Evolutionary conservation across 2,888 invertebrate genomes (phyloP), one percentile per base, ranked within the genome.

Genomic region (Hypsopygia costalis): DNA sequence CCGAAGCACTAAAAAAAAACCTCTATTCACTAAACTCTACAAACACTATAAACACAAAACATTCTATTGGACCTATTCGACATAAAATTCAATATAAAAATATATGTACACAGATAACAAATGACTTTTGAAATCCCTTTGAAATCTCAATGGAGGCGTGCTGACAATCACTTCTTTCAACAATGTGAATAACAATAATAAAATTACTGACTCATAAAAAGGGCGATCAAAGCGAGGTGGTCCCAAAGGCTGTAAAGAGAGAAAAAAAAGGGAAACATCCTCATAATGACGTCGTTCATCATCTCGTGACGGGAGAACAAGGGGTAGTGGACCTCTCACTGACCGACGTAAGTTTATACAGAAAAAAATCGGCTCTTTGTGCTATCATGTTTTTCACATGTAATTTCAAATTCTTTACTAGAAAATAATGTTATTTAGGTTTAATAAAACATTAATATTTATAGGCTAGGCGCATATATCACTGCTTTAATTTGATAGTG

Each of bases 151-250:
- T 62, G 60, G 55, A 52, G 33, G 44, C 47, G 48, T 52, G 61
- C 16, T 16, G 16, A 66, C 62, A 60, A 47, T 51, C 60, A 56
- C 43, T 57, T 63, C 38, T 58, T 57, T 53, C 53, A 57, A 59
- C 65, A 59, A 65, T 58, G 52, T 47, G 53, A 52, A 60, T 57
- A 62, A 69, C 42, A 46, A 44, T 62, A 71, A 69, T 69, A 69
- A 72, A 70, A 73, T 67, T 62, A 66, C 62, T 56, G 60, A 63
- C 59, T 70, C 69, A 69, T 69, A 73, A 75, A 73, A 69, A 69
- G 49, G 57, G 43, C 61, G 65, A 65, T 70, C 67, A 66, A 66
- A 64, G 63, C 54, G 59, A 65, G 69, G 69, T 65, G 66, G 68
- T 57, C 67, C 55, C 51, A 51, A 70, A 58, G 55, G 59, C 50